Percentiles rank a stretch among this genome's conserved stretches.
Evolutionary conservation across 2,888 invertebrate species (phyloP).

Genomic region (Achlya flavicornis): DNA sequence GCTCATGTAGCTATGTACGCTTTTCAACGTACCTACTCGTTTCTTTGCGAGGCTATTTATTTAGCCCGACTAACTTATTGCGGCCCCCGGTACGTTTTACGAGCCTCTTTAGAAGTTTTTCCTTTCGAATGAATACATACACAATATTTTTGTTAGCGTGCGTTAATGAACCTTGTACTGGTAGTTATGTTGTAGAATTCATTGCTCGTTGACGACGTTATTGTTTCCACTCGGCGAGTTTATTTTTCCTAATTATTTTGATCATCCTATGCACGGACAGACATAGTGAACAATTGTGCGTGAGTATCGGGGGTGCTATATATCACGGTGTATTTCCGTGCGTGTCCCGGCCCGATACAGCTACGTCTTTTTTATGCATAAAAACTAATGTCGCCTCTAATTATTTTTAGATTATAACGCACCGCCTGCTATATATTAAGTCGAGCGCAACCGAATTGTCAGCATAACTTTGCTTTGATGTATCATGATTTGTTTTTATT

Average conservation of each 20-base stretch:
- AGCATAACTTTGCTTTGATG: slow-evolving; percentile 83
- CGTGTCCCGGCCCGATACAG: slow-evolving; percentile 61
- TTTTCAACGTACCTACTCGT: slow-evolving; percentile 61
- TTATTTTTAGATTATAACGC: slow-evolving; percentile 84
- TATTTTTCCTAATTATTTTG: slow-evolving; percentile 25
- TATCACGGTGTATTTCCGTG: slow-evolving; percentile 80
- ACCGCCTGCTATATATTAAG: slow-evolving; percentile 81
- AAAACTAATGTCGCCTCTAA: slow-evolving; percentile 83
- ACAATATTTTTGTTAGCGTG: slow-evolving; percentile 52
- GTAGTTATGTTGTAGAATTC: slow-evolving; percentile 13
- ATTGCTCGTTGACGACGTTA: slow-evolving; percentile 13
- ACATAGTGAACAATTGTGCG: slow-evolving; percentile 67
- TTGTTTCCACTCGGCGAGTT: slow-evolving; percentile 19
- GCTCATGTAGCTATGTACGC: slow-evolving; percentile 51
- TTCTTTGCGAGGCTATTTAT: slow-evolving; percentile 65
- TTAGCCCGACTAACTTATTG: slow-evolving; percentile 59
- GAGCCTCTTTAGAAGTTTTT: slow-evolving; percentile 66
- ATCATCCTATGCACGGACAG: slow-evolving; percentile 63
- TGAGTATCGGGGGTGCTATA: slow-evolving; percentile 65
- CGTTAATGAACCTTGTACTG: no score
- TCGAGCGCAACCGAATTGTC: slow-evolving; percentile 79
- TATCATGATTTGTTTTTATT: slow-evolving; percentile 82
- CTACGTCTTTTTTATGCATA: slow-evolving; percentile 80
- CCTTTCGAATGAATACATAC: slow-evolving; percentile 61
- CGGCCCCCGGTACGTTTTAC: slow-evolving; percentile 59